These are phyloP conservation scores for Hippocampus abdominalis DNA, from an alignment of 2,113 vertebrate genomes.

Conservation along the genomic window DNA sequence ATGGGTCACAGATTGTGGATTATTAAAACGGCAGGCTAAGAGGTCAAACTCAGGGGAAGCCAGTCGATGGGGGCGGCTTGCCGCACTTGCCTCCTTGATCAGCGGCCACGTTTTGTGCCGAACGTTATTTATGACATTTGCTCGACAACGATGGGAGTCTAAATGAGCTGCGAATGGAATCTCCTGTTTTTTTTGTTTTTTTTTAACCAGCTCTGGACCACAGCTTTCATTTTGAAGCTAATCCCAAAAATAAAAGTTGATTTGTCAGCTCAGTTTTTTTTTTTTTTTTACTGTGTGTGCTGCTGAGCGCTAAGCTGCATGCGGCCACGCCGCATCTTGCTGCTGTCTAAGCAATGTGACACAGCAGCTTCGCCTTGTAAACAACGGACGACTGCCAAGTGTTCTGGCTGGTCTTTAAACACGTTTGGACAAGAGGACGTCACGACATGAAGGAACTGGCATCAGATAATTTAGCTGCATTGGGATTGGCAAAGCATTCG, in stretches of 20 bases:
- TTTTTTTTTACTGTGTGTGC: neutral
- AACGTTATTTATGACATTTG: constrained; percentile 1
- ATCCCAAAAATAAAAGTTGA: neutral
- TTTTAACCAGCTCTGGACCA: neutral
- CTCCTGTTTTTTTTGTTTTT: neutral
- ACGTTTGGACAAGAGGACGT: neutral
- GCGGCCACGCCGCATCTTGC: neutral
- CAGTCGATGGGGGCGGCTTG: constrained; percentile 13
- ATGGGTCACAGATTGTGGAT: constrained; percentile 66
- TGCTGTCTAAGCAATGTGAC: neutral
- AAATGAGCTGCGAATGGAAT: no score
- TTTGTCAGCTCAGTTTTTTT: neutral
- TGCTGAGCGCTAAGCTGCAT: neutral
- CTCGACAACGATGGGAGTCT: neutral
- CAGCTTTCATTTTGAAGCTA: constrained; percentile 2
- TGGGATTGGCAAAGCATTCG: neutral
- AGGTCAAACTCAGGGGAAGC: constrained; percentile 63
- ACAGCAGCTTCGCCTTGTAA: neutral
- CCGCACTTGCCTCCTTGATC: constrained; percentile 44
- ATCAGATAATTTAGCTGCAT: neutral
- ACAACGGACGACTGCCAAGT: neutral
- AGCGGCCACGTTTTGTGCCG: neutral
- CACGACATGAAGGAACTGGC: neutral
- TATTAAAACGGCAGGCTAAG: constrained; percentile 67
- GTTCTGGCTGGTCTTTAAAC: neutral